Base-by-base conservation (phyloP, 2,888 invertebrate species). In the Mimachlamys varia region DNA sequence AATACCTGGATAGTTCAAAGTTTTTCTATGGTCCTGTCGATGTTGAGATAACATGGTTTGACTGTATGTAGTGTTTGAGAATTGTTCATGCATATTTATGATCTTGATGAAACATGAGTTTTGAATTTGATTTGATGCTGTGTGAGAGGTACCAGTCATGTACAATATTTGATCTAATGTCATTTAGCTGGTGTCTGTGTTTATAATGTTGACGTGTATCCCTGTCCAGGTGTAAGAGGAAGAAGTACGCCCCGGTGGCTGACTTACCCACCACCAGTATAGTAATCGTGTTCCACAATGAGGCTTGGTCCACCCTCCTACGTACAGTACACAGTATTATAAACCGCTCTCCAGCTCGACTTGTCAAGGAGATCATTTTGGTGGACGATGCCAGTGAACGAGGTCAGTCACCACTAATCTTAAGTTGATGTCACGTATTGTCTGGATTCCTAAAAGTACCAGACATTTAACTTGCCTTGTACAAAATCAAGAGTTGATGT, bases 251-350 rank as follows among this genome's bases (percentile, higher is more conserved):
- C 4, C 93, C 95, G 0, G 90, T 92, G 0, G 93, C 93, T 0
- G 91, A 98, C 93, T 97, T 99, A 90, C 99, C 99, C 0, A 98
- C 97, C 93, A 98, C 99, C 0, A 98, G 98, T 93, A 98, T 99
- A 27, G 98, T 99, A 89, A 99, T 99, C 93, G 99, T 99, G 0
- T 99, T 99, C 96, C 99, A 99, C 96, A 99, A 99, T 96, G 99
- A 99, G 97, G 99, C 99, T 0, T 99, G 99, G 99, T 99, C 99
- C 4, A 99, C 99, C 0, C 97, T 99, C 19, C 97, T 99, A 95
- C 97, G 99, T 90, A 99, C 99, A 0, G 98, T 99, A 62, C 99
- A 99, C 98, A 99, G 99, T 96, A 99, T 99, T 53, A 99, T 99
- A 95, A 99, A 99, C 97, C 97, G 99, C 90, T 99, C 99, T 0